Base-by-base conservation (phyloP, 2,113 vertebrate genomes). In the Phyllostomus discolor region DNA sequence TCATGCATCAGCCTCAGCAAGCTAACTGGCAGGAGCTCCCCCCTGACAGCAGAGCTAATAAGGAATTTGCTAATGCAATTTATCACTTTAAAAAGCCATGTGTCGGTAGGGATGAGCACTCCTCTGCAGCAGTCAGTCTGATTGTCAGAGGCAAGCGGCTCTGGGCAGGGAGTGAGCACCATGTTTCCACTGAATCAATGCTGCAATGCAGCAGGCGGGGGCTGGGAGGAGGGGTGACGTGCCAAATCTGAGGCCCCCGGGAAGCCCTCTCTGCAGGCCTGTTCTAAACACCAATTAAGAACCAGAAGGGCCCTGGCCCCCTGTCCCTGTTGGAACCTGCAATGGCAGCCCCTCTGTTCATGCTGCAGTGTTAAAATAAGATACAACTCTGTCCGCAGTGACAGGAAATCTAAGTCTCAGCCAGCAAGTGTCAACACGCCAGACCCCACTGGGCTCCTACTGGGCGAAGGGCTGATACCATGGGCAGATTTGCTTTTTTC, bases 131-230 rank as follows among this genome's bases (percentile, higher is more conserved):
- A 98, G 95, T 79, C 93, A 76, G 90, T 97, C 95, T 98, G 98
- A 98, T 98, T 98, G 98, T 98, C 98, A 98, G 98, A 98, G 96
- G 97, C 95, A 85, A 97, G 98, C 90, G 89, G 97, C 98, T 98
- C 98, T 97, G 90, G 78, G 98, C 98, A 98, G 98, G 96, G 98
- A 98, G 98, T 98, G 98, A 98, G 97, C 98, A 98, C 98, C 98
- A 98, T 98, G 98, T 98, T 98, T 98, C 98, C 98, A 97, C 98
- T 98, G 97, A 98, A 98, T 98, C 98, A 97, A 97, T 98, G 98
- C 98, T 97, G 98, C 99, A 99, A 98, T 99, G 98, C 99, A 98
- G 98, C 98, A 98, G 98, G 97, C 88, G 93, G 98, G 94, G 97
- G 95, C 97, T 43, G 43, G 66, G 43, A 76, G 54, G 52, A 46